Base-by-base conservation (phyloP, 30 jellyfish, hydroid and myxozoan genomes). In the Aurelia coerulea region DNA sequence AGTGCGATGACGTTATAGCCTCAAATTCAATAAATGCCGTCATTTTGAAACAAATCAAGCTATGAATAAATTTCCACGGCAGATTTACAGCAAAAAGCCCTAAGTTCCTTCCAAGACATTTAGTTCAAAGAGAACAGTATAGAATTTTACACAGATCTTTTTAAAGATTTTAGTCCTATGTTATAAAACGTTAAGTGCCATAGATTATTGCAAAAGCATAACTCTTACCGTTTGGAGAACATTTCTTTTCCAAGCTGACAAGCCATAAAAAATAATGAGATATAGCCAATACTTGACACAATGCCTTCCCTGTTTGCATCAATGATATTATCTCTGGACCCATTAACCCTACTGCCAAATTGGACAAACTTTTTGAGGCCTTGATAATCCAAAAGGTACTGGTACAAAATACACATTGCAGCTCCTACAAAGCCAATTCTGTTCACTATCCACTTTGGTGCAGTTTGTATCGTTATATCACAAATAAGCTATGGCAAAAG, bases 281-380 rank as follows among this genome's bases (percentile, higher is more conserved):
- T 46, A 58, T 76, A 80, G 16, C 98, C 98, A 52, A 81, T 39
- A 41, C 86, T 78, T 17, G 98, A 92, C 14, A 72, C 60, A 10
- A 92, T 56, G 9, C 98, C 98, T 87, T 92, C 98, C 11, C 98
- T 87, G 78, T 92, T 92, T 52, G 98, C 98, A 76, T 92, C 98
- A n/a, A 92, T 11, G 58, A 92, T 23, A 74, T 63, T 70, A 31
- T 49, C 53, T 18, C 98, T 70, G 50, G 80, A 63, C 15, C 90
- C 87, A 58, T 80, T 90, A 4, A 96, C 97, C 10, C 35, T n/a
- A 53, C 83, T 68, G 10, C 97, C 98, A 73, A 53, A 19, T 53
- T 75, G 90, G 16, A 92, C 60, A 71, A 74, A 75, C 31, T 42
- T 79, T 10, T 59, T 71, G 42, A 87, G 42, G 10, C 98, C 98